Evolutionary conservation across 1,140 invertebrate genomes (phyloP).

Genomic region (Drosophila lacertosa): DNA sequence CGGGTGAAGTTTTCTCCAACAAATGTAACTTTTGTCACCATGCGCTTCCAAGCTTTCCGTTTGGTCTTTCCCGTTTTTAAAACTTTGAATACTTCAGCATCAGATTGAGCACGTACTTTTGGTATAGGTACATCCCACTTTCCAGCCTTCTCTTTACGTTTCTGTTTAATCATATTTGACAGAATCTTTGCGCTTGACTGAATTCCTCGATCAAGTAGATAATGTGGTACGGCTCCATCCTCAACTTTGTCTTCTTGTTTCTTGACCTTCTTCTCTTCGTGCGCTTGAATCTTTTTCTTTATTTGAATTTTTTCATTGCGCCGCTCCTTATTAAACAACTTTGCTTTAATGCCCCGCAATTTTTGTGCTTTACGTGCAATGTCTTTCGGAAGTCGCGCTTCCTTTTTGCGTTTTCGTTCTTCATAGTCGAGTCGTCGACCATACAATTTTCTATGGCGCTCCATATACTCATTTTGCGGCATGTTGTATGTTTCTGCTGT

Average conservation of each 20-base stretch:
- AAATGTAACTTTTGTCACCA: constrained; percentile 99
- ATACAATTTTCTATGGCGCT: constrained; percentile 97
- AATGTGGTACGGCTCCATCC: constrained; percentile 97
- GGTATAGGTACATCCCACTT: constrained; percentile 99
- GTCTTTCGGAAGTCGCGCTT: constrained; percentile 96
- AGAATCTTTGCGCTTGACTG: constrained; percentile 97
- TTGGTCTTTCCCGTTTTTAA: constrained; percentile 97
- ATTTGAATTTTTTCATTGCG: constrained; percentile 99
- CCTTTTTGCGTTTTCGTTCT: constrained; percentile 97
- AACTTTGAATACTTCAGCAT: constrained; percentile 98
- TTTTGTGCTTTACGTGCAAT: constrained; percentile 95
- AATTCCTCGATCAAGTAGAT: constrained; percentile 98
- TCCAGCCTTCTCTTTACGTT: constrained; percentile 99
- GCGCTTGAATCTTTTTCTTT: constrained; percentile 98
- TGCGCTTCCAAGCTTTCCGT: constrained; percentile 99
- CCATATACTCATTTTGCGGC: constrained; percentile 99
- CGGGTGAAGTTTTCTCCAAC: constrained; percentile 99
- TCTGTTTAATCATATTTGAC: constrained; percentile 99
- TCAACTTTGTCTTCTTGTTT: constrained; percentile 92
- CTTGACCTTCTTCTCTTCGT: constrained; percentile 95
- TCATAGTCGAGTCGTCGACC: constrained; percentile 98
- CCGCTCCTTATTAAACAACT: constrained; percentile 98
- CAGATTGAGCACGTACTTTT: constrained; percentile 98
- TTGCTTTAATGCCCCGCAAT: constrained; percentile 98
- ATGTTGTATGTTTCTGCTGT: constrained; percentile 85